phyloP scores from a whole-genome alignment of 2,797 vertebrate genomes.

The Emydoidea blandingii region DNA sequence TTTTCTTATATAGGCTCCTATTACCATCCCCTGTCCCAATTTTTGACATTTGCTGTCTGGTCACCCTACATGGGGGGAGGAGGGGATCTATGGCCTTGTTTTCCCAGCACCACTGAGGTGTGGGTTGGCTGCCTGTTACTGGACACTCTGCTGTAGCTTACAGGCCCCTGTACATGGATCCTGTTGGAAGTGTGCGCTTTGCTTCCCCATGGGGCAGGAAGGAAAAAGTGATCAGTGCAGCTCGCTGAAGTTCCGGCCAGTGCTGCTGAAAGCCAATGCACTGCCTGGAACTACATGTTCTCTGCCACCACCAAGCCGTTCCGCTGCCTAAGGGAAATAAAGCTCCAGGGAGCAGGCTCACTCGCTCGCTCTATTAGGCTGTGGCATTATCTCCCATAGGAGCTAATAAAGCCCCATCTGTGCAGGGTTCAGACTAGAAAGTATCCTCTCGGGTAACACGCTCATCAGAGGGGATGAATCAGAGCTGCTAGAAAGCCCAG shows the following conservation, averaged over 20 bases:
- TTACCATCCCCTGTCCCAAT: too few relatives aligned
- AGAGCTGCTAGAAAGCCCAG: not conserved
- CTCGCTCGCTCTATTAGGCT: not conserved
- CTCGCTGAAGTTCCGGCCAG: not conserved
- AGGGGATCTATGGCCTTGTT: not conserved
- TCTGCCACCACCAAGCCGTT: not conserved
- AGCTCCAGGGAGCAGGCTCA: not conserved
- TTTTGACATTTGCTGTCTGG: too few relatives aligned
- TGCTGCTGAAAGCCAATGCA: not conserved
- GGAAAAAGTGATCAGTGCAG: not conserved
- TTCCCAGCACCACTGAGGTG: not conserved
- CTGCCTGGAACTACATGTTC: not conserved
- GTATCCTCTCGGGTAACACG: not conserved
- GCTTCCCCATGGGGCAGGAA: not conserved
- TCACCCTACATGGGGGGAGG: too few relatives aligned
- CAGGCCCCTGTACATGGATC: not conserved
- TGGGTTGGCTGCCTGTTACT: not conserved
- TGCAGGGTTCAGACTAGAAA: not conserved
- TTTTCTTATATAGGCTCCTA: too few relatives aligned
- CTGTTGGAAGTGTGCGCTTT: not conserved
- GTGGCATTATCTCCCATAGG: not conserved
- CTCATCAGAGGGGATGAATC: not conserved
- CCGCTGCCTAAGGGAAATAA: not conserved
- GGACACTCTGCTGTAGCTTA: not conserved
- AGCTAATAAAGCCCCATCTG: not conserved